Evolutionary conservation across 2,797 vertebrate species (phyloP), one percentile per base, ranked within the genome.

Genomic region (Chaetodon trifasciatus): DNA sequence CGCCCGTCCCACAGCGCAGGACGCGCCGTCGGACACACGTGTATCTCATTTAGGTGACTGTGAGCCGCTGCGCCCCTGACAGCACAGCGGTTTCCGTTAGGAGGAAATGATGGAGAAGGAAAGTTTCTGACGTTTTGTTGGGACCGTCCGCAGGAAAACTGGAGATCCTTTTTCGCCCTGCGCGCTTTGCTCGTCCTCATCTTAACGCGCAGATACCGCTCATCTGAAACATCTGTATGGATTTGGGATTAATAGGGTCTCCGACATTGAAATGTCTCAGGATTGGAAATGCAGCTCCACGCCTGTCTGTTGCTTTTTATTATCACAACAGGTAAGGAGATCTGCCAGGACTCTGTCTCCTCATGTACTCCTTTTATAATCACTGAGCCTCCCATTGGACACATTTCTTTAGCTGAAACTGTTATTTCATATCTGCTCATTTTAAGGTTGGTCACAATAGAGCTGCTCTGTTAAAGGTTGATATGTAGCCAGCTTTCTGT

Each of bases 261-360:
- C 55, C 63, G 78, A 80, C 68, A 76, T 53, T 93, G 95, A 94
- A 85, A 96, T 95, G 95, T 93, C 91, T 94, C 80, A 86, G 80
- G 82, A 83, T 61, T 89, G 93, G 95, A 93, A 87, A 96, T 96
- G 95, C 93, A 86, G 90, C 93, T 92, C 83, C 89, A 91, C 88
- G 85, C 62, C 64, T 89, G 71, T 83, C 68, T 93, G 80, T 70
- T 95, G 68, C 85, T 95, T 70, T 81, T 94, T 68, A 78, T 95
- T 61, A 85, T 93, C 83, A 81, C 90, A 58, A 90, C 94, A 95
- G 95, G 95, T 96, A 93, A 92, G 89, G 13, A 40, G 39, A 46
- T 24, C 32, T 37, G 9, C 5, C 35, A 10, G 23, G 7, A 16
- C 5, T 49, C 10, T 5, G 1, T 40, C 1, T 23, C 2, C 35